Evolutionary conservation across 2,113 vertebrate genomes (phyloP), one percentile per base, ranked within the genome.

Genomic region (Ceyx melanurus): DNA sequence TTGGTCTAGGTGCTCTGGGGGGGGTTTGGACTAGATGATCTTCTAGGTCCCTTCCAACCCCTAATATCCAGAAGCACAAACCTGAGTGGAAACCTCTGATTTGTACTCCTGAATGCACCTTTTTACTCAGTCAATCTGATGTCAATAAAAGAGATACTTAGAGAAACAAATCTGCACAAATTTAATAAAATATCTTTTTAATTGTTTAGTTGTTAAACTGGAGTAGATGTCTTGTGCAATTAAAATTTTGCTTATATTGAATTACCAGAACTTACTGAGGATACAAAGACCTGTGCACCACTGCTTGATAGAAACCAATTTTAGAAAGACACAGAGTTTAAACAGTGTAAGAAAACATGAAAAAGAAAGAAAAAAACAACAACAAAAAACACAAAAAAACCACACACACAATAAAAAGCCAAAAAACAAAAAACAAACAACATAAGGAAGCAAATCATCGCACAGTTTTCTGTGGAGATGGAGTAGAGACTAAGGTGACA

Each of bases 401-500:
- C 33, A 33, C 1, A 7, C 1, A 13, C n/a, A 50, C 6, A 29
- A 20, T 35, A 42, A 6, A 9, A 1, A 25, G 21, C n/a, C 37
- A 37, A 21, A 17, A 13, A 53, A 23, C 54, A 25, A 40, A 61
- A 60, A 58, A 37, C n/a, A 62, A 40, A 23, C 60, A 65, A 13
- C 8, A 9, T 23, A 73, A 20, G 3, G 13, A 60, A 68, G 31
- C 11, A 87, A 87, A 61, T 1, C 10, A 42, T 57, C 61, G 35
- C 12, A 65, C 3, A 8, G 50, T 67, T 70, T 61, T 57, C 8
- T 15, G 18, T 31, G 62, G 19, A 26, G 13, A 6, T 57, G 62
- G 29, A 82, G 19, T 33, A 77, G 21, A 15, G 58, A 17, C 19
- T 73, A 15, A 56, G 31, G 31, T 65, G 48, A 42, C 31, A n/a